Percentiles rank a stretch among this genome's conserved stretches.
Conservation (phyloP, 2,888 invertebrate species). For the Cephus runcator region DNA sequence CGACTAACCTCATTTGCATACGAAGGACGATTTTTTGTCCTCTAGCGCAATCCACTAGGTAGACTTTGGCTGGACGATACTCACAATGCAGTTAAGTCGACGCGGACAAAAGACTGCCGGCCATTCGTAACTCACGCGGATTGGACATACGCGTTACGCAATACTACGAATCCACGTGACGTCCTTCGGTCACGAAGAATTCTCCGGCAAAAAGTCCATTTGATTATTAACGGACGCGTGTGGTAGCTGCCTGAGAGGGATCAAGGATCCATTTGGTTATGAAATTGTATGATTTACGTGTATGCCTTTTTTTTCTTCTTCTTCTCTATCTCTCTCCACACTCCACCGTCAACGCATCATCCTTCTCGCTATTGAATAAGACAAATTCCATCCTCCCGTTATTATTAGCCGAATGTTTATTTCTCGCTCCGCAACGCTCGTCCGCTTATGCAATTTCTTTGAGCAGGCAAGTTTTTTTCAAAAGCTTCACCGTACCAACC, state of each 20-base stretch:
- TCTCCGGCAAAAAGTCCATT: background rate
- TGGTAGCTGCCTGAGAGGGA: background rate
- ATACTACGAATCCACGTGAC: background rate
- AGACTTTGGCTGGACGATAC: background rate
- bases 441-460: background rate
- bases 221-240: background rate
- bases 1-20: constrained; percentile 4
- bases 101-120: background rate
- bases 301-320: background rate
- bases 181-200: background rate
- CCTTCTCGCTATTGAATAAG: background rate
- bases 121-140: background rate
- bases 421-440: background rate
- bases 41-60: background rate
- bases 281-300: background rate
- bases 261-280: background rate
- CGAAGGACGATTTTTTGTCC: background rate
- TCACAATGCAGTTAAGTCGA: background rate
- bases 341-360: background rate
- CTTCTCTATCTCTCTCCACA: no score
- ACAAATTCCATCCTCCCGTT: background rate
- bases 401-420: background rate
- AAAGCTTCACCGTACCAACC: background rate
- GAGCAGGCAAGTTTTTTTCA: background rate
- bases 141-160: background rate